Evolutionary conservation across 1,140 invertebrate species (phyloP), one percentile per base, ranked within the genome.

Genomic region (Lordiphosa clarofinis): DNA sequence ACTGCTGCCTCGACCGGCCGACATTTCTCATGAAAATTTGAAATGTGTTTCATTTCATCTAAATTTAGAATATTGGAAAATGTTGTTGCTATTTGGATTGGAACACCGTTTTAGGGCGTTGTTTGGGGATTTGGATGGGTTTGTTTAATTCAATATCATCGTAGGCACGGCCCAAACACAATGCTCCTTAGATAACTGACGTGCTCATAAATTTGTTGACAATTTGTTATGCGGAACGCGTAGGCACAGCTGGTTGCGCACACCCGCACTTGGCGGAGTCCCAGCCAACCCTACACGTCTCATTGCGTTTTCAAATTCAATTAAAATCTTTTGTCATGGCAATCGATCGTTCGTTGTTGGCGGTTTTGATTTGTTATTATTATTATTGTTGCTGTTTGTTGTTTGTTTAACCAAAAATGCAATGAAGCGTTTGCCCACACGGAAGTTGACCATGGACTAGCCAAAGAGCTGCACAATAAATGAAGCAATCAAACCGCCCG

Each of bases 21-120:
- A 73, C 78, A 73, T 74, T 66, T 79, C 73, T 84, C 78, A 82
- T 84, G 78, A 84, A 86, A 84, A 78, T 73, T 73, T 84, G 73
- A 84, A 84, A 84, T 84, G 78, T 84, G 78, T 84, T 84, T 84
- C 79, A 86, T 84, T 84, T 84, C 72, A 75, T 82, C 76, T 81
- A 84, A 84, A 61, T 73, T 84, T 84, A 84, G 78, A 73, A 66
- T 72, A 84, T 84, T 84, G 78, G 78, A 84, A 82, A 86, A 84
- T 72, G 69, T 60, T 70, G 59, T 74, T 63, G 49, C 50, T 57
- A 31, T 28, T 24, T 44, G 42, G 24, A 4, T 44, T 10, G 38
- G 15, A 12, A 4, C 40, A 37, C 50, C 44, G 56, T 68, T 76
- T 74, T 75, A 44, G 75, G 76, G 76, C 75, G 72, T 81, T 82